These are phyloP conservation scores for Crenichthys baileyi DNA, from an alignment of 2,797 vertebrate species.

Conservation along the genomic window DNA sequence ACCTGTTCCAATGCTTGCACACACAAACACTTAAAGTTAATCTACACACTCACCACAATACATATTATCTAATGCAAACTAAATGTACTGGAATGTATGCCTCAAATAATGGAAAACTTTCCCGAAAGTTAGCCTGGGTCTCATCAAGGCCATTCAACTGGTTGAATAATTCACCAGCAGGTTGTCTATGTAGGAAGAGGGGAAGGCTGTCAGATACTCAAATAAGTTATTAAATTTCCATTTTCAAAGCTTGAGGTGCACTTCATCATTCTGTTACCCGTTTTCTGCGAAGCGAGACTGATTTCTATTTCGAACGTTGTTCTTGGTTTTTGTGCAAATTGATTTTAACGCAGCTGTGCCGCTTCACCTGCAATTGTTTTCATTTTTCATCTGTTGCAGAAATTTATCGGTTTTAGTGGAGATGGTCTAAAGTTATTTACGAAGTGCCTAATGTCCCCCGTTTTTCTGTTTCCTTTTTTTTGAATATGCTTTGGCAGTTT, in stretches of 20 bases:
- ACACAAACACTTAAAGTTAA: slow-evolving; percentile 3
- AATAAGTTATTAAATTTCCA: slow-evolving; percentile 66
- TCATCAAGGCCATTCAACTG: slow-evolving; percentile 22
- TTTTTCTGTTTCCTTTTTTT: background rate
- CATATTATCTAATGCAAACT: slow-evolving; percentile 3
- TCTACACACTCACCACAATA: background rate
- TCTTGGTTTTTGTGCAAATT: slow-evolving; percentile 41
- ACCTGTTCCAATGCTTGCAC: slow-evolving; percentile 10
- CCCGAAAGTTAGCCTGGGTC: slow-evolving; percentile 4
- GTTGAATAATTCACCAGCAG: slow-evolving; percentile 54
- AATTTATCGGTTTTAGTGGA: slow-evolving; percentile 21
- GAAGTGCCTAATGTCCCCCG: slow-evolving; percentile 7
- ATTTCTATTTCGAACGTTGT: slow-evolving; percentile 56
- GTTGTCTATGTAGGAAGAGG: slow-evolving; percentile 35
- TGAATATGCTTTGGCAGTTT: background rate
- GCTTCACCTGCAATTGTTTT: slow-evolving; percentile 36
- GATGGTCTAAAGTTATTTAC: slow-evolving; percentile 37
- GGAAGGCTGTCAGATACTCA: slow-evolving; percentile 54
- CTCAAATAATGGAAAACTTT: background rate
- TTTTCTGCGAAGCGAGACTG: slow-evolving; percentile 49
- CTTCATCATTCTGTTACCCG: slow-evolving; percentile 61
- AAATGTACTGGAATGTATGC: background rate
- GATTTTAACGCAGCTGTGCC: slow-evolving; percentile 27
- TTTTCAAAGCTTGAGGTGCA: slow-evolving; percentile 50
- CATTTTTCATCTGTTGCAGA: slow-evolving; percentile 39